phyloP scores from a whole-genome alignment of 2,113 vertebrate genomes.

The Chrysochloris asiatica region DNA sequence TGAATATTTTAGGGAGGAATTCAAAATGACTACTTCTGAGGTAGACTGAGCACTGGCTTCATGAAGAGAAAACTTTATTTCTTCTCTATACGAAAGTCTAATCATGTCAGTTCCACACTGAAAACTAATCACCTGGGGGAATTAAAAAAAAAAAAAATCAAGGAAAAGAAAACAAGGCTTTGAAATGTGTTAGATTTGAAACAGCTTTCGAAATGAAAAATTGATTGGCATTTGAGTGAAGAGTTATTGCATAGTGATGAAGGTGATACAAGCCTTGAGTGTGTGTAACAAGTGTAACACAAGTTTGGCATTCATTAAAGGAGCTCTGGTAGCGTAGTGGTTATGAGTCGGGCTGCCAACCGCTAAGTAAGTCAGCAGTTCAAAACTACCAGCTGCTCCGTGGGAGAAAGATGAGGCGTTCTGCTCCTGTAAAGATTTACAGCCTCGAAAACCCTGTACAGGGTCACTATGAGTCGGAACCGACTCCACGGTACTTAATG shows the following conservation, averaged over 20 bases:
- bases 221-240: constrained; percentile 49
- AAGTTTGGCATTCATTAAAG: neutral
- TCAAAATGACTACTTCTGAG: constrained; percentile 40
- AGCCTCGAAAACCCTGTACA: too few relatives aligned
- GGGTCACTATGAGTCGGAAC: too few relatives aligned
- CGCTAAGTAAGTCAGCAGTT: too few relatives aligned
- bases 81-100: constrained; percentile 43
- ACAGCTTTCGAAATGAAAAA: constrained; percentile 47
- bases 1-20: constrained; percentile 60
- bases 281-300: neutral
- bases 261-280: neutral
- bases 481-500: too few relatives aligned
- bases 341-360: too few relatives aligned
- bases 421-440: too few relatives aligned
- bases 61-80: constrained; percentile 5
- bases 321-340: too few relatives aligned
- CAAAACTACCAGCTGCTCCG: too few relatives aligned
- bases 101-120: neutral
- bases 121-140: constrained; percentile 38
- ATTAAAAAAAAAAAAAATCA: constrained; percentile 34
- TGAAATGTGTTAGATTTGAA: neutral
- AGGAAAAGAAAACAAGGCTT: neutral
- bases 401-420: too few relatives aligned
- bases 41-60: constrained; percentile 17
- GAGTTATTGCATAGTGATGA: neutral